Evolutionary conservation across 2,113 vertebrate species (phyloP).

Genomic region (Coryphaenoides rupestris): DNA sequence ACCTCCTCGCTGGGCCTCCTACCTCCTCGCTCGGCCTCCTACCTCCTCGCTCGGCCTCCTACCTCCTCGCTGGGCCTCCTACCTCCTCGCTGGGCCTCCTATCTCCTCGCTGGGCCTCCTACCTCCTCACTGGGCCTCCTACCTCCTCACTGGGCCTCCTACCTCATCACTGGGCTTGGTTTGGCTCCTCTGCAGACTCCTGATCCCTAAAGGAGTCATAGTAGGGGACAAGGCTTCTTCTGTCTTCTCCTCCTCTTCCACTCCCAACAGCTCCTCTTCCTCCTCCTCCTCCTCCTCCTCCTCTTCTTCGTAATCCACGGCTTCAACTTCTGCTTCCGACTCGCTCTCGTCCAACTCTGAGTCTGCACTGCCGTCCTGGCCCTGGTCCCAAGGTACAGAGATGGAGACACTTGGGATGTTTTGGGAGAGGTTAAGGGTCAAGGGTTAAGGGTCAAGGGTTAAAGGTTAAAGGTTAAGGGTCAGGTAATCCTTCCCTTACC

Average conservation of each 20-base stretch:
- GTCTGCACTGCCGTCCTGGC: slow-evolving; percentile 53
- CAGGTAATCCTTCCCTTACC: slow-evolving; percentile 36
- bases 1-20: too few species aligned
- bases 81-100: too few species aligned
- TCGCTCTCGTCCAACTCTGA: slow-evolving; percentile 64
- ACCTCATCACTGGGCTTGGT: slow-evolving; percentile 18
- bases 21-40: too few species aligned
- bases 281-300: slow-evolving; percentile 36
- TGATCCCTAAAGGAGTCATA: slow-evolving; percentile 26
- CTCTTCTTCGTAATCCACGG: slow-evolving; percentile 35
- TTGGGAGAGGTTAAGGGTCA: not conserved
- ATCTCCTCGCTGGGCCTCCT: too few species aligned
- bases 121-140: too few species aligned
- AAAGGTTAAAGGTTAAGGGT: too few species aligned
- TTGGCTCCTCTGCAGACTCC: slow-evolving; percentile 37
- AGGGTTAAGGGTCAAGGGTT: too few species aligned
- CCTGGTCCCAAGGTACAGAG: slow-evolving; percentile 42
- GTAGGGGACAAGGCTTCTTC: slow-evolving; percentile 5
- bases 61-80: too few species aligned
- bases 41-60: too few species aligned
- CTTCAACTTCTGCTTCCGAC: slow-evolving; percentile 51
- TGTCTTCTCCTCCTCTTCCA: slow-evolving; percentile 10
- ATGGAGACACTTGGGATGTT: not conserved
- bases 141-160: not conserved
- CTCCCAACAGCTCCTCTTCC: not conserved